These are phyloP conservation scores for Crioceris asparagi DNA, from an alignment of 2,888 invertebrate species.

Conservation along the genomic window DNA sequence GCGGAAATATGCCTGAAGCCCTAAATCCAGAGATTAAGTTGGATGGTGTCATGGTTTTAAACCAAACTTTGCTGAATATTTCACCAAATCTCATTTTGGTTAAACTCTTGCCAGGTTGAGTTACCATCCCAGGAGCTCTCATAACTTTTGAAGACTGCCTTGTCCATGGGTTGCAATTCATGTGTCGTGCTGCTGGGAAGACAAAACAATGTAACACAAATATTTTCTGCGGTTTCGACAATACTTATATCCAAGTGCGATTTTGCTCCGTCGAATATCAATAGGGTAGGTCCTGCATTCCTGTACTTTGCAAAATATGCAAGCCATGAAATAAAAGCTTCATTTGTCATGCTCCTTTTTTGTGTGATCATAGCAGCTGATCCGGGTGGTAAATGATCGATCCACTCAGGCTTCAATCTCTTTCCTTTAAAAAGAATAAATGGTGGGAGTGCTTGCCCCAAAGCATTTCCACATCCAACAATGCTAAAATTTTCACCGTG, in stretches of 20 bases:
- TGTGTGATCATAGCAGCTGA: conserved; percentile 6
- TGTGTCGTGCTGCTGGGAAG: conserved; percentile 3
- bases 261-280: conserved; percentile 23
- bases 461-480: conserved; percentile 1
- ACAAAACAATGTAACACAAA: conserved; percentile 8
- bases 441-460: conserved; percentile 20
- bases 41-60: conserved; percentile 16
- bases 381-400: conserved; percentile 21
- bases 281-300: conserved; percentile 16
- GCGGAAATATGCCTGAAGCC: conserved; percentile 24
- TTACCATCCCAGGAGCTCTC: conserved; percentile 1
- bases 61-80: conserved; percentile 21
- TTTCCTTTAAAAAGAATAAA: conserved; percentile 25
- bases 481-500: conserved; percentile 24
- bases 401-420: conserved; percentile 18
- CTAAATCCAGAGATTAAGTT: conserved; percentile 20
- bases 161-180: conserved; percentile 13
- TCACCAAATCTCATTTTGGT: conserved; percentile 26
- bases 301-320: conserved; percentile 23
- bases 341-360: conserved; percentile 24
- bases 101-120: conserved; percentile 19
- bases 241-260: conserved; percentile 24
- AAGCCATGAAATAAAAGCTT: conserved; percentile 18
- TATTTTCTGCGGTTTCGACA: conserved; percentile 24
- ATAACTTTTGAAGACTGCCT: neutral